Evolutionary conservation across 2,797 vertebrate genomes (phyloP).

Genomic region (Diplodus sargus): DNA sequence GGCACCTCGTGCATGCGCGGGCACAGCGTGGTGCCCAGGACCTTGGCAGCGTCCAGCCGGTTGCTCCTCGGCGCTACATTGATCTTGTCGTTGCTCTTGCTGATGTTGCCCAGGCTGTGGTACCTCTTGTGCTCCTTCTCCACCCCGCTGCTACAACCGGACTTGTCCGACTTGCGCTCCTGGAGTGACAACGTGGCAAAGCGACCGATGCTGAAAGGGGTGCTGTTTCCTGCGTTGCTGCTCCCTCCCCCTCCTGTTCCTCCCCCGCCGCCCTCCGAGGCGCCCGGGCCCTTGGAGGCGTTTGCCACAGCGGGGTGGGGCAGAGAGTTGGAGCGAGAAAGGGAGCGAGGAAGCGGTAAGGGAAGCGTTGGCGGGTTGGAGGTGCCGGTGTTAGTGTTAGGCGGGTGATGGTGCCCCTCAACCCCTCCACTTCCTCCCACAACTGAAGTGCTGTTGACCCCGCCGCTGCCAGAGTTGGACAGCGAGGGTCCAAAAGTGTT

Average conservation of each 20-base stretch:
- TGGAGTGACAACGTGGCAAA: slow-evolving; percentile 91
- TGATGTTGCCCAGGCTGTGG: slow-evolving; percentile 94
- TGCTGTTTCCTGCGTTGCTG: slow-evolving; percentile 64
- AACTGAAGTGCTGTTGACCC: slow-evolving; percentile 74
- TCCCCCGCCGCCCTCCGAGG: slow-evolving; percentile 69
- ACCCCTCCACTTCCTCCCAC: slow-evolving; percentile 71
- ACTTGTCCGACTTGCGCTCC: slow-evolving; percentile 88
- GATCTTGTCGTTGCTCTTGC: slow-evolving; percentile 91
- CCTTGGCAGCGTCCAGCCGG: slow-evolving; percentile 89
- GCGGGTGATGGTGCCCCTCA: slow-evolving; percentile 86
- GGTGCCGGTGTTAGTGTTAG: slow-evolving; percentile 74
- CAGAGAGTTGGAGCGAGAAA: slow-evolving; percentile 93
- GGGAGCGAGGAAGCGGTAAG: slow-evolving; percentile 87
- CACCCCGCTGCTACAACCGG: slow-evolving; percentile 59
- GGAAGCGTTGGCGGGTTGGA: slow-evolving; percentile 79
- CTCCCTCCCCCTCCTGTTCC: slow-evolving; percentile 57
- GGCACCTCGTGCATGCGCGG: slow-evolving; percentile 94
- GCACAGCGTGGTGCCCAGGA: slow-evolving; percentile 91
- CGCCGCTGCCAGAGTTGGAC: slow-evolving; percentile 81
- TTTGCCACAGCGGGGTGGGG: slow-evolving; percentile 89
- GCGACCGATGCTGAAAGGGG: slow-evolving; percentile 88
- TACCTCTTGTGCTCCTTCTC: slow-evolving; percentile 95
- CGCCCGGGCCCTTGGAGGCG: slow-evolving; percentile 77
- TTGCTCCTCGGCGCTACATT: slow-evolving; percentile 83
- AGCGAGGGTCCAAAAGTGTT: slow-evolving; percentile 83